Evolutionary conservation across 2,113 vertebrate genomes (phyloP), one percentile per base, ranked within the genome.

Genomic region (Tapirus terrestris): DNA sequence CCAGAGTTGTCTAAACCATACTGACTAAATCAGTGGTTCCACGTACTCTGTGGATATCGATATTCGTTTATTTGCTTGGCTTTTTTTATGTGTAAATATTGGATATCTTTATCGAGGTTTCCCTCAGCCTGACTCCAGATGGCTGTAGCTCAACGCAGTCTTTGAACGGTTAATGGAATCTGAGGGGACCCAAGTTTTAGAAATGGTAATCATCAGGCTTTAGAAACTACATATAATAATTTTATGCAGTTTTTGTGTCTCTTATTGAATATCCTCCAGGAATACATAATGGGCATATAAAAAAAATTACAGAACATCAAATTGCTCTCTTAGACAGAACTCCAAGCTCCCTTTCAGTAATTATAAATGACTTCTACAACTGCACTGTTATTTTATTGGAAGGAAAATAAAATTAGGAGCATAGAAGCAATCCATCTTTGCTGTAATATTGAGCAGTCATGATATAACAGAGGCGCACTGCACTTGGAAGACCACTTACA

Each of bases 111-210:
- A 61, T 21, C 5, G 3, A 5, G 39, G 14, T 51, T 72, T 85
- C 84, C 45, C 8, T n/a, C 36, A 91, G 18, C 11, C n/a, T 80
- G 33, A 80, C 5, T 61, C 8, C 11, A 11, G 39, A 77, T 36
- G 27, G 48, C 12, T 68, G 12, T 91, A 94, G 56, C 13, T 60
- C 79, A 81, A 8, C 25, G 3, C 29, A 82, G 29, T 83, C 61
- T 82, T 77, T 84, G 23, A 95, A 80, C 53, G n/a, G 73, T 76
- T 95, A 80, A 84, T 45, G 36, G 12, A 83, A 95, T 88, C 48
- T 79, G 58, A 96, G 20, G 6, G 45, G 31, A 67, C 20, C 51
- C 23, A 43, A 61, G 81, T 68, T 91, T 90, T 48, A 88, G 56
- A 94, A 97, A 58, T 65, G 23, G 25, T 68, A 36, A 89, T 56